Base-by-base conservation (phyloP, 2,113 vertebrate species). In the Erythrolamprus reginae region DNA sequence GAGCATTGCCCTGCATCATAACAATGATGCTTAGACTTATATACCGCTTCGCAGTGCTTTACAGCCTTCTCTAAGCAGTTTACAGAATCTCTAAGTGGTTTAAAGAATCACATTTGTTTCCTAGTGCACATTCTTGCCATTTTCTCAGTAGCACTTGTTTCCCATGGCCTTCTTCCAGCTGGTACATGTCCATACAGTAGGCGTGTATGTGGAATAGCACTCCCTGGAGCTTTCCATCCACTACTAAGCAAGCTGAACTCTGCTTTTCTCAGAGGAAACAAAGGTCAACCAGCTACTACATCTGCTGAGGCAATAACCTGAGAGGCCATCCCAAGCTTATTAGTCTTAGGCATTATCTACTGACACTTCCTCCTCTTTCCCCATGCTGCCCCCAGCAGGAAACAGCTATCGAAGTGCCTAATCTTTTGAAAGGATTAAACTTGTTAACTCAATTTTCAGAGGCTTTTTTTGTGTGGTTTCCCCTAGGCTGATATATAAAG, bases 381-480 rank as follows among this genome's bases (percentile, higher is more conserved):
- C 2, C 61, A 42, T 38, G 83, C 65, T 6, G 28, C 33, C 53
- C 92, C 87, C 86, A 88, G 82, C 89, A 93, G 91, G 93, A 95
- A 96, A 95, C 92, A 93, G 94, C 94, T 93, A 95, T 93, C 95
- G 93, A 93, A 91, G 91, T 86, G 92, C 91, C 91, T 94, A 90
- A 93, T 94, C 1, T 38, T 84, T 77, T 85, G 1, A 0, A 95
- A 93, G 95, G 94, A 96, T 96, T 96, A 93, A 94, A 96, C 94
- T 89, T 93, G 95, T 95, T 95, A 96, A 96, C 94, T 96, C 92
- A 77, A 93, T 95, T 95, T 96, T 93, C 93, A 94, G 90, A 96
- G 93, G 95, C 94, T 96, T 91, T 96, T 96, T 96, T 96, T 95
- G 92, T 92, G 94, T 92, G 92, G 94, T 95, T 95, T 95, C 95